Base-by-base conservation (phyloP, 2,797 vertebrate genomes). In the Aselliscus stoliczkanus region DNA sequence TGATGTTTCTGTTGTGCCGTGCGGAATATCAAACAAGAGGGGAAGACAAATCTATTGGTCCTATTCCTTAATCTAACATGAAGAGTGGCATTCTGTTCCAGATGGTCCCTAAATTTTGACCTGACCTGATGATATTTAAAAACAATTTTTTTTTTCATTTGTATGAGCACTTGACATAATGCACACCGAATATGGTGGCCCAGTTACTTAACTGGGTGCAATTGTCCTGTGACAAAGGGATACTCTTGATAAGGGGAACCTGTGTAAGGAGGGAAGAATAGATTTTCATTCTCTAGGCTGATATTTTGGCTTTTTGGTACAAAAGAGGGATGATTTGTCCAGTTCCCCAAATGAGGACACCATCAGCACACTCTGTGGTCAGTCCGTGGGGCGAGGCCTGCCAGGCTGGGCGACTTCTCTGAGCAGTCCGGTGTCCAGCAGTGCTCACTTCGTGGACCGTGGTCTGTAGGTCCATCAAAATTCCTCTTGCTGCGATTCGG, bases 61-160 rank as follows among this genome's bases (percentile, higher is more conserved):
- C 39, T 39, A 7, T 2, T 88, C 65, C 76, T 79, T 81, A 90
- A 96, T 81, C 79, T 93, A 79, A 92, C 90, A 91, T 85, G 90
- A 85, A 93, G 44, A 94, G 81, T 10, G 82, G 87, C n/a, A 6
- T 42, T 93, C 96, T 72, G 58, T 87, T 97, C 83, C 47, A 96
- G 67, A 52, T 64, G 39, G 47, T 82, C 85, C 67, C 79, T 80
- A 62, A 79, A 88, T 96, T 97, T 93, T 98, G 67, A 93, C 70
- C 86, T 97, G 82, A 79, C 81, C 89, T 52, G 47, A 87, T 88
- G 37, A 58, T 88, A 81, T 92, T 94, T 23, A 29, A 75, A 65
- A 91, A 81, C 88, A 86, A 93, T 86, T 18, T 50, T 44, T 42
- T 62, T 60, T 54, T 73, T 56, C 80, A 95, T 90, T 96, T 97